phyloP scores from a whole-genome alignment of 2,113 vertebrate species.

The Ploceus nigricollis region DNA sequence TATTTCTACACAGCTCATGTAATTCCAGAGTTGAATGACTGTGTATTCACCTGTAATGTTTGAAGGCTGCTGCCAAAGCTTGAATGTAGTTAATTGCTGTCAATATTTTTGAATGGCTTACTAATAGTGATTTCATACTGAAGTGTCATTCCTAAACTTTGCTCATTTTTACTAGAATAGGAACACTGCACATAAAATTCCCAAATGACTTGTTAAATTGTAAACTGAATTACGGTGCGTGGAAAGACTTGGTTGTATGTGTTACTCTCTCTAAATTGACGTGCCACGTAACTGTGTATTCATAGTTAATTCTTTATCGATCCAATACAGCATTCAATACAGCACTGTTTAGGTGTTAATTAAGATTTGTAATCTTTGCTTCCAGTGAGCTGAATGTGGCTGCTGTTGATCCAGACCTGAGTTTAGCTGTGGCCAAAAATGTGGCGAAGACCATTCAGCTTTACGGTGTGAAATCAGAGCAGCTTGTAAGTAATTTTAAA shows the following conservation, averaged over 20 bases:
- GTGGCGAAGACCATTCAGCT: slow-evolving; percentile 94
- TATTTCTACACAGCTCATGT: slow-evolving; percentile 68
- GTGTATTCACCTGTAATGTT: slow-evolving; percentile 57
- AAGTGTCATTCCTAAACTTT: slow-evolving; percentile 61
- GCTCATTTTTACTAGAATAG: slow-evolving; percentile 50
- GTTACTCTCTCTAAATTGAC: slow-evolving; percentile 11
- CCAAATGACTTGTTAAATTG: slow-evolving; percentile 42
- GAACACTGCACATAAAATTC: slow-evolving; percentile 39
- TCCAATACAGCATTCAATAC: background rate
- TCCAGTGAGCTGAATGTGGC: slow-evolving; percentile 93
- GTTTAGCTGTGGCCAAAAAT: slow-evolving; percentile 90
- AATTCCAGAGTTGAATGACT: slow-evolving; percentile 63
- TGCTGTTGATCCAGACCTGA: slow-evolving; percentile 87
- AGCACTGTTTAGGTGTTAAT: background rate
- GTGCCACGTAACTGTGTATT: background rate
- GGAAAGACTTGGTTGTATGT: slow-evolving; percentile 16
- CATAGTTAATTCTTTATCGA: background rate
- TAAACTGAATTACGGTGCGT: slow-evolving; percentile 44
- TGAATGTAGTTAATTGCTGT: slow-evolving; percentile 63
- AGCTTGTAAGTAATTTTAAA: slow-evolving; percentile 83
- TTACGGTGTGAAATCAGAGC: slow-evolving; percentile 94
- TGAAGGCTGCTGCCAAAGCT: slow-evolving; percentile 66
- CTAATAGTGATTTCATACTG: slow-evolving; percentile 60
- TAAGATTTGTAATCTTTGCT: slow-evolving; percentile 34
- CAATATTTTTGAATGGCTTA: slow-evolving; percentile 69